Base-by-base conservation (phyloP, 2,888 invertebrate species). In the Buathra laborator region DNA sequence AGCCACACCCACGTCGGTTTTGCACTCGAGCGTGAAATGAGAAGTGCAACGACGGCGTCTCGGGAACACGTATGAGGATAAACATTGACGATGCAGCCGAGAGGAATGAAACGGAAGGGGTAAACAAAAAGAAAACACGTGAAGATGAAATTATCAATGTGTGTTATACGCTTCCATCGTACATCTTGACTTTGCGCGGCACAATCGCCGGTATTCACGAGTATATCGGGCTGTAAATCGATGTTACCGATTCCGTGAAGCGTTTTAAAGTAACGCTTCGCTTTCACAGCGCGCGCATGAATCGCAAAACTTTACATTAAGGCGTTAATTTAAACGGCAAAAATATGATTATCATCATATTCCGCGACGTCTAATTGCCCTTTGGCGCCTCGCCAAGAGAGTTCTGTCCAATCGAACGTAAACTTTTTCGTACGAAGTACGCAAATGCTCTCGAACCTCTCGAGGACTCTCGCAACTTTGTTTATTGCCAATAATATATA, bases 11-110 rank as follows among this genome's bases (percentile, higher is more conserved):
- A 67, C 82, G 81, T 81, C 48, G 70, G 12, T 44, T 62, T 12
- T 48, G 44, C 76, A 70, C 70, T 81, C 76, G 43, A 70, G 51
- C 76, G 71, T 82, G 77, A 82, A 71, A 76, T 46, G 70, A 77
- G 71, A 71, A 43, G 46, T 24, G 46, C 44, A 62, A 6, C 29
- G 62, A 32, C 62, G 62, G 62, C 62, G 62, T 62, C 62, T 62
- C 32, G 32, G 62, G 32, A 29, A 62, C 62, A 29, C 14, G 29
- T 10, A 29, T 62, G 29, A 62, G 62, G 32, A 62, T 62, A 62
- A 62, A 62, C 62, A 62, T 62, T 62, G 62, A 62, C 62, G 62
- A 62, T 62, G 29, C 62, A 32, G 62, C 62, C 62, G 62, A 62
- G 62, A 32, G 62, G 24, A 62, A 32, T 12, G 62, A 29, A 29